Conservation (phyloP, 2,888 invertebrate species). For the Idaea dimidiata region DNA sequence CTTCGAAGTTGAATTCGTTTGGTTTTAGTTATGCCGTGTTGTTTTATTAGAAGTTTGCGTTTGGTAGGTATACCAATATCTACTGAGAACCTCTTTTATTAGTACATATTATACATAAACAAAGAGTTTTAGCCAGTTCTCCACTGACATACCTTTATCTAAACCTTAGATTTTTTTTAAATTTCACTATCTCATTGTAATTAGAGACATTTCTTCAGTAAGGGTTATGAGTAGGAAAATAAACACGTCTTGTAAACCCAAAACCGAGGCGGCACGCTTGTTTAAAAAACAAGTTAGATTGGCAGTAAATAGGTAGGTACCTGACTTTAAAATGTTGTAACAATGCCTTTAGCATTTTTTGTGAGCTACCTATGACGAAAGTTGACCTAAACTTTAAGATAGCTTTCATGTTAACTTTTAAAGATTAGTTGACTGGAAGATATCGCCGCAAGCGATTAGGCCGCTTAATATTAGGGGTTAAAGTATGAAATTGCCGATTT, state of each 20-base stretch:
- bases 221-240: no score
- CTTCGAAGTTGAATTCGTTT: slow-evolving; percentile 10
- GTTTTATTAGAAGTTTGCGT: slow-evolving; percentile 5
- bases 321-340: background rate
- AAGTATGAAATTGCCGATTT: no score
- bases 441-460: no score
- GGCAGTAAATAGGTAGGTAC: background rate
- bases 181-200: no score
- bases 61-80: background rate
- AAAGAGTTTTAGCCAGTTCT: no score
- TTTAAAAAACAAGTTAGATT: background rate
- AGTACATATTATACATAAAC: no score
- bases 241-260: background rate
- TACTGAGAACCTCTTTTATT: no score
- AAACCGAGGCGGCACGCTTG: background rate
- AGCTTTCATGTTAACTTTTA: background rate
- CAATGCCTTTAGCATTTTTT: background rate
- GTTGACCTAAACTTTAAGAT: background rate
- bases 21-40: slow-evolving; percentile 3
- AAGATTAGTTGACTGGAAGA: no score
- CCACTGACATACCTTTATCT: no score
- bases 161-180: no score
- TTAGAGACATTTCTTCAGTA: no score
- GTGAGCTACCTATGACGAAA: background rate
- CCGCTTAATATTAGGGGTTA: no score